Percentiles rank a stretch among this genome's conserved stretches.
Evolutionary conservation across 1,140 invertebrate species (phyloP).

Genomic region (Capitella teleta): DNA sequence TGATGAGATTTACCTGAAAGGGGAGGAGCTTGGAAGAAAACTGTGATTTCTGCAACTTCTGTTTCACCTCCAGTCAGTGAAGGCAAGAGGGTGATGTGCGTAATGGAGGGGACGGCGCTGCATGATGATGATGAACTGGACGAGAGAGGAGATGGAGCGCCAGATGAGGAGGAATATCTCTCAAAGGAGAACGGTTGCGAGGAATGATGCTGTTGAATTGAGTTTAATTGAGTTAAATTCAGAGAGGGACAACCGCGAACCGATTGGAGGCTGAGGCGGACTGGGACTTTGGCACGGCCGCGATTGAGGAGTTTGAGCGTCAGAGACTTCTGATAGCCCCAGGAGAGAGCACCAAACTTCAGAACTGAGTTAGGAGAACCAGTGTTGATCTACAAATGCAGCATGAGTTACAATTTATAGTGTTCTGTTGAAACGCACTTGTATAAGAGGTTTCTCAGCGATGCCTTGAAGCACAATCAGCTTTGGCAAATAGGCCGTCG

Average conservation of each 20-base stretch:
- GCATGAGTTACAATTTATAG: not conserved
- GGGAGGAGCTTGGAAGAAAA: too few relatives aligned
- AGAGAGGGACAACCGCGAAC: constrained; percentile 19
- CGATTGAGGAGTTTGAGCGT: constrained; percentile 19
- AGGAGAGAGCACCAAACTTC: constrained; percentile 21
- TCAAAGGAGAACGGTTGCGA: too few relatives aligned
- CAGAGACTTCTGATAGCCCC: constrained; percentile 16
- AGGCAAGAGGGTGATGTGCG: too few relatives aligned
- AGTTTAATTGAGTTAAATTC: too few relatives aligned
- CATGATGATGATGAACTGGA: too few relatives aligned
- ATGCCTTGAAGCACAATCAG: constrained; percentile 18
- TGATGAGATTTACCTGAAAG: too few relatives aligned
- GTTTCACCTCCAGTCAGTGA: too few relatives aligned
- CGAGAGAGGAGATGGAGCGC: too few relatives aligned
- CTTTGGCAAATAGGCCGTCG: constrained; percentile 8
- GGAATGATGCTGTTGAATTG: too few relatives aligned
- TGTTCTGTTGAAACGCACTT: constrained; percentile 13
- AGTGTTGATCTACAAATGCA: not conserved
- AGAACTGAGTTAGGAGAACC: constrained; percentile 4
- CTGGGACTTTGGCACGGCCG: constrained; percentile 17
- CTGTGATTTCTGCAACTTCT: too few relatives aligned
- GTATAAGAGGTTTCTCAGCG: constrained; percentile 22
- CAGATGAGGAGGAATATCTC: too few relatives aligned
- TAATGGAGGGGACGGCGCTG: too few relatives aligned
- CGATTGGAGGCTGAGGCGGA: constrained; percentile 19